phyloP scores from a whole-genome alignment of 2,888 invertebrate species.

The Aphelenchoides bicaudatus region DNA sequence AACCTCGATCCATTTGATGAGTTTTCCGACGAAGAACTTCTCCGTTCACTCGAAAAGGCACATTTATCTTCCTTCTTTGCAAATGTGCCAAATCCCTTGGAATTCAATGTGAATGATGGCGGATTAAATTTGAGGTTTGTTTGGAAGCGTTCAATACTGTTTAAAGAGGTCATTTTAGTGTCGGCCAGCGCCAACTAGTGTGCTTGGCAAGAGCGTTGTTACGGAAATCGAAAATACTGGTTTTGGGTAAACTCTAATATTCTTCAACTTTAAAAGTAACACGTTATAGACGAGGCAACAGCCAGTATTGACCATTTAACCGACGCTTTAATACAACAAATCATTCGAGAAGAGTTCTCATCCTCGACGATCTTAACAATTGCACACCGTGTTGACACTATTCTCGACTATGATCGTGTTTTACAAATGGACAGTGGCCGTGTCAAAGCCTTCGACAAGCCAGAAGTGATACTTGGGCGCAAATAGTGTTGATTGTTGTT shows the following conservation, averaged over 20 bases:
- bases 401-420: conserved; percentile 73
- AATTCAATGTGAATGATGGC: conserved; percentile 80
- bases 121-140: conserved; percentile 74
- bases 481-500: too few relatives aligned
- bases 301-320: conserved; percentile 59
- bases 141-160: neutral
- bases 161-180: conserved; percentile 32
- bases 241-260: conserved; percentile 69
- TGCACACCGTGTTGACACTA: conserved; percentile 86
- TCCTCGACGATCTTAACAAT: conserved; percentile 65
- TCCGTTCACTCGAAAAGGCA: conserved; percentile 81
- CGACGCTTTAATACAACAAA: conserved; percentile 67
- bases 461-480: too few relatives aligned
- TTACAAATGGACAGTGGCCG: conserved; percentile 62
- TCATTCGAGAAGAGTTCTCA: conserved; percentile 74
- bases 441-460: conserved; percentile 62
- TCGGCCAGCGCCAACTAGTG: conserved; percentile 56
- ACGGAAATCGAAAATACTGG: conserved; percentile 61
- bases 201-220: conserved; percentile 56
- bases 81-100: conserved; percentile 73
- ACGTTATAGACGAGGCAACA: too few relatives aligned
- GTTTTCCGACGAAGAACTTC: conserved; percentile 76
- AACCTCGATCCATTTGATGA: conserved; percentile 85
- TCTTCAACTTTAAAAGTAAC: too few relatives aligned
- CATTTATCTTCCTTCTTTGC: conserved; percentile 81